These are phyloP conservation scores for Apolygus lucorum DNA, from an alignment of 1,140 invertebrate species.

Conservation along the genomic window DNA sequence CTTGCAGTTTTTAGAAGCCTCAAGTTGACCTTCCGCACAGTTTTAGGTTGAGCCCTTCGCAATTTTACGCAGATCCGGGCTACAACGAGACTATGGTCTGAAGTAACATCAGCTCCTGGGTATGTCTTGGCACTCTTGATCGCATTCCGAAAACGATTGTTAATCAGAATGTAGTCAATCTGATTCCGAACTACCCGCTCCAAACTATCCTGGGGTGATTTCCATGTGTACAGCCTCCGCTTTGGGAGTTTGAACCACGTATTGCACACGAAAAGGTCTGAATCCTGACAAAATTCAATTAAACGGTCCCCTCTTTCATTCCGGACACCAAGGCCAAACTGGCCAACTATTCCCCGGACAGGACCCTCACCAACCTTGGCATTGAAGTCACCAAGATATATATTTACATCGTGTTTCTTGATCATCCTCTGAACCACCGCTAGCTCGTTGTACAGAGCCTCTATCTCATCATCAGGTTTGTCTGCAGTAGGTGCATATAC, in stretches of 20 bases:
- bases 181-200: conserved; percentile 36
- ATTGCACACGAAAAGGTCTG: conserved; percentile 34
- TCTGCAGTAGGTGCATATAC: neutral
- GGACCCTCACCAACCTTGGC: too few relatives aligned
- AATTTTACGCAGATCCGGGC: neutral
- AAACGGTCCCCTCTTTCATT: conserved; percentile 21
- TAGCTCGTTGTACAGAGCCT: neutral
- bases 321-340: conserved; percentile 14
- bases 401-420: conserved; percentile 1
- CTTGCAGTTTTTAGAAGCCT: conserved; percentile 1
- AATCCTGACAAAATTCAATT: too few relatives aligned
- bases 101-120: neutral
- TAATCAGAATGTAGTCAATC: conserved; percentile 37
- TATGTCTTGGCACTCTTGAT: neutral
- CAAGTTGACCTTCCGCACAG: neutral
- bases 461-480: too few relatives aligned
- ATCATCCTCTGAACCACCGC: neutral
- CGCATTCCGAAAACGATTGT: conserved; percentile 34
- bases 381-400: too few relatives aligned
- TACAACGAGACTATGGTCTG: neutral
- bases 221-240: conserved; percentile 38
- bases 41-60: neutral
- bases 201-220: conserved; percentile 34
- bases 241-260: conserved; percentile 35
- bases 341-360: conserved; percentile 3